Base-by-base conservation (phyloP, 2,888 invertebrate genomes). In the Limnephilus marmoratus region DNA sequence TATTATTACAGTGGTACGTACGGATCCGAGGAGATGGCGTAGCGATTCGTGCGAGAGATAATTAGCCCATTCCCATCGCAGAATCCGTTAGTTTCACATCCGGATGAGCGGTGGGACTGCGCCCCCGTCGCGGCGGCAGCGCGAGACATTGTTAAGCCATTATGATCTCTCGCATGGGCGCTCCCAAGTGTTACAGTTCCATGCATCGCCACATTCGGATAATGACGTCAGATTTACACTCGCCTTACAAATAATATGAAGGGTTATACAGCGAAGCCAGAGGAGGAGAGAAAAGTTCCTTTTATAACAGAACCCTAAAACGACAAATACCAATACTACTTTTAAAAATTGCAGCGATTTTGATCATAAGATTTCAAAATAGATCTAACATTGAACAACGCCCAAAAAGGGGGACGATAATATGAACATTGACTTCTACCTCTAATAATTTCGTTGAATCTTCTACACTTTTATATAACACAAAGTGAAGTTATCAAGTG, bases 141-240 rank as follows among this genome's bases (percentile, higher is more conserved):
- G 91, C 92, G 90, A 92, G 92, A 92, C 92, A 92, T 92, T 92
- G 92, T 91, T 90, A 90, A 92, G 90, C 90, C 91, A 93, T 93
- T 93, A 92, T 93, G 93, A 90, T 92, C 90, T 93, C 93, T 93
- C 91, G 93, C 90, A 88, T 93, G 90, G 81, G 82, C 29, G 90
- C 87, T 29, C 91, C 81, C 91, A 93, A 92, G 93, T 90, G 87
- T 81, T 83, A 90, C 88, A 91, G 90, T 92, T 87, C 88, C 45
- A 90, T 92, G 93, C 92, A 92, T 92, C 90, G 92, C 86, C 90
- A 89, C 91, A 91, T 87, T 82, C 91, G 92, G 37, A 92, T 93
- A 92, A 92, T 92, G 93, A 92, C 86, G 93, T 85, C 93, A 92
- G 91, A 87, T 90, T 90, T 90, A 85, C 80, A 90, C 90, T 90